Evolutionary conservation across 2,113 vertebrate genomes (phyloP), one percentile per base, ranked within the genome.

Genomic region (Eurypyga helias): DNA sequence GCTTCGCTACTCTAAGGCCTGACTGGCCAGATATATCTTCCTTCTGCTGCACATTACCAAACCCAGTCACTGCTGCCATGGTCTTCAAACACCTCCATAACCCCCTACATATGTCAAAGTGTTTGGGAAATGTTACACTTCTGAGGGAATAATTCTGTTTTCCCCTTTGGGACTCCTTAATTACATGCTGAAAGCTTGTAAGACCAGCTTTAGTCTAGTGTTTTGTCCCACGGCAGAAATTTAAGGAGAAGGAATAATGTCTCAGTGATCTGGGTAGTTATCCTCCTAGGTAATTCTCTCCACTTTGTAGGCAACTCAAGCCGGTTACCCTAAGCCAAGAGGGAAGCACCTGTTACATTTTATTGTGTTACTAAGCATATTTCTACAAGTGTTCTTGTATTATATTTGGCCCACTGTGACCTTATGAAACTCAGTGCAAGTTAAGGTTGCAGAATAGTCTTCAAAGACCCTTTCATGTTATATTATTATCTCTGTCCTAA

Each of bases 401-500:
- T 60, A 52, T 57, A 5, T 82, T 94, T 79, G 31, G 80, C 54
- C 26, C 18, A 52, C 23, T 52, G 34, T 48, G 65, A 51, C 34
- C 20, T 60, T 9, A 36, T 48, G 61, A 15, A 79, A 48, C 21
- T 76, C 15, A 24, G 73, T 23, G 6, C 23, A 65, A 91, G n/a
- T 34, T 83, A 83, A 19, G 17, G 17, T 15, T 94, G 57, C 17
- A 83, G 57, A 85, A 76, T 5, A 76, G 31, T 89, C 78, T 94
- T 96, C 84, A 85, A 93, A 96, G 90, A 51, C 41, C 18, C 17
- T 89, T 96, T 90, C 36, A 61, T 80, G 75, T 80, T 94, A 28
- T 85, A 77, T 95, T 95, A 96, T 91, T 93, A 57, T 87, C 66
- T 94, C 83, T 85, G 31, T 91, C 71, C 49, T 51, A 79, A 76